Conservation (phyloP, 2,113 vertebrate species). For the Antechinus stuartii region DNA sequence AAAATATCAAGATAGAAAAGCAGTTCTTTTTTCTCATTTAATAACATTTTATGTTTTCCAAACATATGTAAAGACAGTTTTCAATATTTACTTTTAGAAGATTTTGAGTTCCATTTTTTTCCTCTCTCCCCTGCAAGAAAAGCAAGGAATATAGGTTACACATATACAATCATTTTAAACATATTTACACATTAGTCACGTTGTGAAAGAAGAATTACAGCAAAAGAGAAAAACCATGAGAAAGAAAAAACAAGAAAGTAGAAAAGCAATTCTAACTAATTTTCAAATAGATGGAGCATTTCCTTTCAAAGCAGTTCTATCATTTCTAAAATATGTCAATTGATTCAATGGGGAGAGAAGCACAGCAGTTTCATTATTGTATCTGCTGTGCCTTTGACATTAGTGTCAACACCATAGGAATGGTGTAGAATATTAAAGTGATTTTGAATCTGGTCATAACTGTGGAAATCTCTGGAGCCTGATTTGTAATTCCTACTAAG, state of each 20-base stretch:
- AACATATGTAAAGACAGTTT: too few relatives aligned
- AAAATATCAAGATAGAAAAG: background rate
- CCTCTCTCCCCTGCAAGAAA: too few relatives aligned
- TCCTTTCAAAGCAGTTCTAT: background rate
- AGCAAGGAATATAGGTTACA: too few relatives aligned
- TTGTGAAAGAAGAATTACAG: too few relatives aligned
- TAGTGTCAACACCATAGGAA: background rate
- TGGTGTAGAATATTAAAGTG: background rate
- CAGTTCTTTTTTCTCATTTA: too few relatives aligned
- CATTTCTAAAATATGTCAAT: background rate
- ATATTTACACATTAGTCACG: too few relatives aligned
- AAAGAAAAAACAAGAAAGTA: too few relatives aligned
- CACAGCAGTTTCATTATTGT: background rate
- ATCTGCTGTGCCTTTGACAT: background rate
- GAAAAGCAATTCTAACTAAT: background rate
- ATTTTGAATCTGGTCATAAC: background rate
- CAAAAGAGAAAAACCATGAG: too few relatives aligned
- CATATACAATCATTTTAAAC: too few relatives aligned
- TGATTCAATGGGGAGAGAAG: background rate
- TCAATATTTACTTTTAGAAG: too few relatives aligned
- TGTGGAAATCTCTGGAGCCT: background rate
- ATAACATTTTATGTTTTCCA: too few relatives aligned
- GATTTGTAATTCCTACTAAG: background rate
- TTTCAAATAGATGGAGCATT: background rate
- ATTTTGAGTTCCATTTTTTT: too few relatives aligned